phyloP scores from a whole-genome alignment of 1,140 invertebrate genomes.

The Leptinotarsa undecemlineata region DNA sequence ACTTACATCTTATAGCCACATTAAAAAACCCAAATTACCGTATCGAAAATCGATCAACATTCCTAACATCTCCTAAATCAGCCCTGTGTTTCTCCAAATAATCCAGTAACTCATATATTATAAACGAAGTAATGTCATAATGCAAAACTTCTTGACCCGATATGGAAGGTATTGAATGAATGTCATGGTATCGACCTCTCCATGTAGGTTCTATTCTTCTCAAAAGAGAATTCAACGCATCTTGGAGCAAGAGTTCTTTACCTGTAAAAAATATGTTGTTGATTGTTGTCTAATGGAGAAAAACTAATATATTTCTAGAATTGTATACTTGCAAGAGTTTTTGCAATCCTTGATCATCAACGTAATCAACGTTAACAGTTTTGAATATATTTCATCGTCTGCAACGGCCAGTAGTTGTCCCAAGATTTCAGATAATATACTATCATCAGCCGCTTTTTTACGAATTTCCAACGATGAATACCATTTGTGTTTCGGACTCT shows the following conservation, averaged over 20 bases:
- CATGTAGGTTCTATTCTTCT: conserved; percentile 32
- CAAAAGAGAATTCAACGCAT: conserved; percentile 28
- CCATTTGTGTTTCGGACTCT: neutral
- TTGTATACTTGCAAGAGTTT: neutral
- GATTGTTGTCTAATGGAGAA: neutral
- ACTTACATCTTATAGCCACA: neutral
- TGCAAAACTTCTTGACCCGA: neutral
- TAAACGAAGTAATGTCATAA: conserved; percentile 16
- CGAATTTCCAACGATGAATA: conserved; percentile 18
- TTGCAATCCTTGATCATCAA: neutral
- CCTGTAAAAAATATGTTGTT: conserved; percentile 5
- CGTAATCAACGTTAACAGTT: conserved; percentile 21
- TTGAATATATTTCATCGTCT: conserved; percentile 23
- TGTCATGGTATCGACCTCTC: neutral
- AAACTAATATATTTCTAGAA: neutral
- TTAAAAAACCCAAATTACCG: conserved; percentile 16
- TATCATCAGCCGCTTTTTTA: conserved; percentile 10
- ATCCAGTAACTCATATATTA: conserved; percentile 23
- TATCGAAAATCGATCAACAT: conserved; percentile 24
- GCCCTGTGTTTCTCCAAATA: conserved; percentile 18
- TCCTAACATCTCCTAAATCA: conserved; percentile 13
- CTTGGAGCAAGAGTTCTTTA: conserved; percentile 15
- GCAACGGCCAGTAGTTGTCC: conserved; percentile 22
- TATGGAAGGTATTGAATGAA: neutral
- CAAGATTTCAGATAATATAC: conserved; percentile 30